Evolutionary conservation across 2,888 invertebrate species (phyloP), one percentile per base, ranked within the genome.

Genomic region (Deroplatys truncata): DNA sequence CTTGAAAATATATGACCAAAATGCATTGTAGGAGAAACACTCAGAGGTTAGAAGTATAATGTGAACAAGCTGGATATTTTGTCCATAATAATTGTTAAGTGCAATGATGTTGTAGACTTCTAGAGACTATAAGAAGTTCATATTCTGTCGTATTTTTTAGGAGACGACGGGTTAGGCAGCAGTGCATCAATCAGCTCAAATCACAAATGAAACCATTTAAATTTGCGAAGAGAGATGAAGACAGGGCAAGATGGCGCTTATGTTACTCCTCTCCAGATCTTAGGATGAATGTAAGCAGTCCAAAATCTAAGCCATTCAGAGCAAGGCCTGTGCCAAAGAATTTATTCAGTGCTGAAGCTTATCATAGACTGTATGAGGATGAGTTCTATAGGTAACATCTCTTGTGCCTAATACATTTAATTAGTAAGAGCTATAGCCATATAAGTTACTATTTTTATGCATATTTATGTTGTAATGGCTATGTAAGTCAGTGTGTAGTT

Each of bases 301-400:
- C 84, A 29, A 90, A 89, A 35, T 82, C 83, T 9, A 90, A 90
- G 35, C 90, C 90, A 20, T 96, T 97, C 92, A 95, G 94, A 92
- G 96, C 96, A 0, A 95, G 95, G 91, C 96, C 96, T 0, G 95
- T 96, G 16, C 96, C 97, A 0, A 96, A 95, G 92, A 96, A 96
- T 93, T 93, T 96, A 31, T 96, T 96, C 92, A 96, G 96, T 28
- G 96, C 96, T 92, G 96, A 96, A 91, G 94, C 96, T 92, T 96
- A 96, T 91, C 95, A 96, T 91, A 96, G 95, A 92, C 96, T 96
- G 94, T 95, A 96, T 91, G 96, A 97, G 92, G 96, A 96, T 91
- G 96, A 96, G 91, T 97, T 95, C 93, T 96, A 96, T 92, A 95
- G 96, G 96, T 96, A 92, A 91, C 43, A 43, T 43, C 13, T 43